Percentiles rank a stretch among this genome's conserved stretches.
These are phyloP conservation scores for Zaprionus gabonicus DNA, from an alignment of 1,140 invertebrate genomes.

Conservation along the genomic window DNA sequence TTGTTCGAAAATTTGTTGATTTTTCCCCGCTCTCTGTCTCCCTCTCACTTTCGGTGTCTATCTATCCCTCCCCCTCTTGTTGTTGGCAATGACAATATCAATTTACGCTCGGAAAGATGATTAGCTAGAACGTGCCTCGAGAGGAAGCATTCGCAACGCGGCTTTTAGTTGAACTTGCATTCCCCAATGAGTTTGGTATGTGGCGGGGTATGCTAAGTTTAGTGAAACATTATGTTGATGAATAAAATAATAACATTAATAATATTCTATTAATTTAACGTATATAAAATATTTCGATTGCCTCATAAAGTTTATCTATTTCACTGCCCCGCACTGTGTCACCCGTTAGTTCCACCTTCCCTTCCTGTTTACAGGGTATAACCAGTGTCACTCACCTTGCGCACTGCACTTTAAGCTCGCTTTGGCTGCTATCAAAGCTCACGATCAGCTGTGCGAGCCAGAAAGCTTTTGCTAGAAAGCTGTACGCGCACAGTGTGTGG, in stretches of 20 bases:
- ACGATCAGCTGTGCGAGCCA: slow-evolving; percentile 25
- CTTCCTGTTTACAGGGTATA: not conserved
- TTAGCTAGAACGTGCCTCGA: slow-evolving; percentile 3
- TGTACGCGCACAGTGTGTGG: slow-evolving; percentile 31
- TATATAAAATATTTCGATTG: not conserved
- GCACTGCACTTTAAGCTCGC: slow-evolving; percentile 34
- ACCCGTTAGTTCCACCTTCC: not conserved
- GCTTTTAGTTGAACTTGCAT: slow-evolving; percentile 4
- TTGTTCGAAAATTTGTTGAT: slow-evolving; percentile 1
- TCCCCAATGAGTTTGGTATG: not conserved
- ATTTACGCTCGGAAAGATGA: slow-evolving; percentile 14
- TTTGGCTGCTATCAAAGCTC: slow-evolving; percentile 30
- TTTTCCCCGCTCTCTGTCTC: not conserved
- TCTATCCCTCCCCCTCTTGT: not conserved
- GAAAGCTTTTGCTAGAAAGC: slow-evolving; percentile 18
- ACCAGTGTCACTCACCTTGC: not conserved
- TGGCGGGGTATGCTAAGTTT: not conserved
- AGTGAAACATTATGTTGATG: not conserved
- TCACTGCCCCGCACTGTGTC: not conserved
- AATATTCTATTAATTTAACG: not conserved
- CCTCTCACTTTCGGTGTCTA: not conserved
- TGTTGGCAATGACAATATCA: slow-evolving; percentile 32
- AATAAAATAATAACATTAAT: not conserved
- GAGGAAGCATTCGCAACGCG: not conserved
- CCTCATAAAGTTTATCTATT: not conserved